Conservation (phyloP, 2,113 vertebrate genomes). For the Anhinga anhinga region DNA sequence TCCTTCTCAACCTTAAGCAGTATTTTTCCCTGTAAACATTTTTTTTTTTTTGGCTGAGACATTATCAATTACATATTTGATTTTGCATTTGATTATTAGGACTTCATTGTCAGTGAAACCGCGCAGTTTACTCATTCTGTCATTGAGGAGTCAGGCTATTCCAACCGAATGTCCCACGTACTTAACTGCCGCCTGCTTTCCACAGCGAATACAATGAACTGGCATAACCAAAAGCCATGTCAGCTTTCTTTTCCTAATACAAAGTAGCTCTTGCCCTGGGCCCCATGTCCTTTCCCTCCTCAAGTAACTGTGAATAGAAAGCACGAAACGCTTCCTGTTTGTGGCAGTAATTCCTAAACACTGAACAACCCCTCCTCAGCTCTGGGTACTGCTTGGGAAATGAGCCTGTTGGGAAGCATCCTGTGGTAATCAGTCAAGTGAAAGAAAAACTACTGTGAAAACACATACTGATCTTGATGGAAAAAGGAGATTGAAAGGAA, state of each 20-base stretch:
- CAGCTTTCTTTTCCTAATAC: constrained; percentile 26
- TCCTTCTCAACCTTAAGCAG: neutral
- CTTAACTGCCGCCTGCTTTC: neutral
- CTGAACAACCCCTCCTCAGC: neutral
- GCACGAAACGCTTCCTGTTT: constrained; percentile 60
- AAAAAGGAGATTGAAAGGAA: neutral
- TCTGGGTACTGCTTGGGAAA: constrained; percentile 8
- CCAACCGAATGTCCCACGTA: neutral
- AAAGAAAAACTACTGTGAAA: neutral
- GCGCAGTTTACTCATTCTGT: neutral
- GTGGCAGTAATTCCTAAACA: constrained; percentile 21
- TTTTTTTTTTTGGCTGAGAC: neutral
- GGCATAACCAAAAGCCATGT: neutral
- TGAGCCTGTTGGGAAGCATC: neutral
- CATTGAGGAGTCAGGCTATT: neutral
- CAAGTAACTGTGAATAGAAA: constrained; percentile 53
- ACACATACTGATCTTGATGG: neutral
- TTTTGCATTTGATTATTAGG: neutral
- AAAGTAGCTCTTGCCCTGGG: constrained; percentile 53
- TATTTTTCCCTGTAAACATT: neutral
- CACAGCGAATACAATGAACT: neutral
- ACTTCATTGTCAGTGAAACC: neutral
- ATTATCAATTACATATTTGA: neutral
- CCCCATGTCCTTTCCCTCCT: constrained; percentile 54
- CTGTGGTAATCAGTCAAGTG: constrained; percentile 1